A percentile compares a stretch with the other conserved stretches of the same genome.
Conservation (phyloP, 2,113 vertebrate genomes). For the mouse (Mus musculus) region DNA sequence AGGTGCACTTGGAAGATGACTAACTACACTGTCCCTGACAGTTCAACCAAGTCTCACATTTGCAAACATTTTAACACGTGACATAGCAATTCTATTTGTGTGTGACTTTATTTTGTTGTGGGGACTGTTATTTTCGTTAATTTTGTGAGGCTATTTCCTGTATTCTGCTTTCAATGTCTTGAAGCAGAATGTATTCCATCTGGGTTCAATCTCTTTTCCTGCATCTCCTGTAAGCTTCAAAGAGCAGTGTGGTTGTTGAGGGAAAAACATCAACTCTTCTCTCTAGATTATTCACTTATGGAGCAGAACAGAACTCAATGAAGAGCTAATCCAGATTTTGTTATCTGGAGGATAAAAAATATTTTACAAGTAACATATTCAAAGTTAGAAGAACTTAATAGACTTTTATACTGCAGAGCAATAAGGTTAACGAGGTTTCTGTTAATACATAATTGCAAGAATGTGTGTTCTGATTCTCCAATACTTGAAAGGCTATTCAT, state of each 20-base stretch:
- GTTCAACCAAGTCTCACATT: neutral
- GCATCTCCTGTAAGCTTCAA: slow-evolving; percentile 74
- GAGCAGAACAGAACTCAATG: neutral
- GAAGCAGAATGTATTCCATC: slow-evolving; percentile 73
- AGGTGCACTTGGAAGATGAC: neutral
- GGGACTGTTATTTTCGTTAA: slow-evolving; percentile 43
- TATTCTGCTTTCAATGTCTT: slow-evolving; percentile 71
- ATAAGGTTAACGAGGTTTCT: neutral
- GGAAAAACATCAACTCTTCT: slow-evolving; percentile 66
- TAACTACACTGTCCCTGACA: neutral
- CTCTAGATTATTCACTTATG: slow-evolving; percentile 61
- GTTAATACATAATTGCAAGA: neutral
- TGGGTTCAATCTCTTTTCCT: slow-evolving; percentile 84
- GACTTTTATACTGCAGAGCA: neutral
- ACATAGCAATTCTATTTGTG: neutral
- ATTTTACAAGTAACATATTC: slow-evolving; percentile 4
- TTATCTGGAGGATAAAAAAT: slow-evolving; percentile 47
- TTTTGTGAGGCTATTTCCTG: slow-evolving; percentile 74
- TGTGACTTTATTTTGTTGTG: slow-evolving; percentile 12
- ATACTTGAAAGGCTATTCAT: neutral
- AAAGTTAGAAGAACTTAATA: neutral
- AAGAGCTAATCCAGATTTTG: slow-evolving; percentile 54
- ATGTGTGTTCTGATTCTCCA: neutral
- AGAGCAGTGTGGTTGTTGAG: slow-evolving; percentile 62
- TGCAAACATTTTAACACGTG: neutral